Conservation (phyloP, 1,140 invertebrate genomes). For the Penaeus japonicus region DNA sequence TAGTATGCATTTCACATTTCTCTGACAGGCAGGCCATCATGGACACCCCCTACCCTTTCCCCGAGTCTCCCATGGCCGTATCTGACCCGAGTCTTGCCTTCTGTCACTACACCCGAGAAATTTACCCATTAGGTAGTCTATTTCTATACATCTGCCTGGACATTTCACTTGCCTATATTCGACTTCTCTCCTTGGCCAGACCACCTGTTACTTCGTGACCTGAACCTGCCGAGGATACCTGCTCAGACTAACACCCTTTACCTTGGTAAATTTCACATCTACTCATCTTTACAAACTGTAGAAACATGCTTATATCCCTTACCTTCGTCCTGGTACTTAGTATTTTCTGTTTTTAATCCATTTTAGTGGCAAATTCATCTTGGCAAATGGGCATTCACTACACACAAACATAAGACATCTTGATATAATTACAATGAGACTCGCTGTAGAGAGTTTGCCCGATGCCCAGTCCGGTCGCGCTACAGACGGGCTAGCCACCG, state of each 20-base stretch:
- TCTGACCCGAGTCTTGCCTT: too few relatives aligned
- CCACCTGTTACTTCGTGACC: conserved; percentile 39
- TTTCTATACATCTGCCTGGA: not conserved
- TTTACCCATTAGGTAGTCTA: too few relatives aligned
- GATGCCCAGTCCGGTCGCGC: not conserved
- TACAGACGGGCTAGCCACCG: conserved; percentile 15
- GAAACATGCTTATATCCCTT: not conserved
- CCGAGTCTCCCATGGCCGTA: too few relatives aligned
- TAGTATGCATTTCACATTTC: too few relatives aligned
- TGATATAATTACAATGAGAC: conserved; percentile 46
- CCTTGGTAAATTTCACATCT: not conserved
- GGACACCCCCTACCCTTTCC: too few relatives aligned
- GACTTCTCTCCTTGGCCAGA: conserved; percentile 8
- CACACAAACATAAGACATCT: conserved; percentile 47
- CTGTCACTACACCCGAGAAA: too few relatives aligned
- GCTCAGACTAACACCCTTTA: not conserved
- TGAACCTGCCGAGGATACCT: conserved; percentile 18
- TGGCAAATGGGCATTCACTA: conserved; percentile 31
- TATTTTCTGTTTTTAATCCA: conserved; percentile 41
- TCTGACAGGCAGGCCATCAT: too few relatives aligned
- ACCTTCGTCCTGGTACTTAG: conserved; percentile 37
- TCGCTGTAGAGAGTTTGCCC: conserved; percentile 18
- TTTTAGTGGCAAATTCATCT: conserved; percentile 37
- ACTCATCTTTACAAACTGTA: not conserved
- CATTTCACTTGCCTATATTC: conserved; percentile 35